Conservation (phyloP, 1,140 invertebrate species). For the Maconellicoccus hirsutus region DNA sequence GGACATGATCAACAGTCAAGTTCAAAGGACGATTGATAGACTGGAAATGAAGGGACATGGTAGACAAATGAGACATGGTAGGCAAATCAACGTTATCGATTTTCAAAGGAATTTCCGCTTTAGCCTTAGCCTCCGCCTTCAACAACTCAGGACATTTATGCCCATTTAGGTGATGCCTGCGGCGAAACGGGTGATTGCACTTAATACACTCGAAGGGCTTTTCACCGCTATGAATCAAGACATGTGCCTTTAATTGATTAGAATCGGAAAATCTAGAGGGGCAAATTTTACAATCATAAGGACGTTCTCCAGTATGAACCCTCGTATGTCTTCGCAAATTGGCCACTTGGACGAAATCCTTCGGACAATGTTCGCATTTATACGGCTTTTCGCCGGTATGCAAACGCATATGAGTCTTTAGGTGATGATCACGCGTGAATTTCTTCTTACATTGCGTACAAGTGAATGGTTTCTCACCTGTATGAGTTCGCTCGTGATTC, state of each 20-base stretch:
- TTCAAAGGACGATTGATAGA: no score
- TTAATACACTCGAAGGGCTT: conserved; percentile 69
- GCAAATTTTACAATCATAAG: conserved; percentile 84
- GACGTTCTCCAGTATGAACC: conserved; percentile 90
- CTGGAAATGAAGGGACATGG: no score
- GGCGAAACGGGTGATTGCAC: conserved; percentile 17
- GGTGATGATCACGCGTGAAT: conserved; percentile 90
- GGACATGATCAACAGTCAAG: no score
- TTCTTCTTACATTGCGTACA: conserved; percentile 87
- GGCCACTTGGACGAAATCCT: conserved; percentile 86
- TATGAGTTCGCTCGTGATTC: conserved; percentile 93
- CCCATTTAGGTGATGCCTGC: not conserved
- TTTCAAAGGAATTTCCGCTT: no score
- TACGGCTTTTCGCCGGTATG: conserved; percentile 92
- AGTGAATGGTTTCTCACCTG: conserved; percentile 92
- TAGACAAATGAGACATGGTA: no score
- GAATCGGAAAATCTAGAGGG: conserved; percentile 82
- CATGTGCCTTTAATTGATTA: conserved; percentile 85
- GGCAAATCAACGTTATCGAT: no score
- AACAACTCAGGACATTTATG: not conserved
- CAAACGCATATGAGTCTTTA: conserved; percentile 84
- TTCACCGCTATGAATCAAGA: conserved; percentile 76
- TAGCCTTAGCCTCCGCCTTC: no score
- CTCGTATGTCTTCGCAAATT: conserved; percentile 85
- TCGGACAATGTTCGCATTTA: conserved; percentile 78